Percentiles rank a stretch among this genome's conserved stretches.
These are phyloP conservation scores for Caenorhabditis panamensis DNA, from an alignment of 2,888 invertebrate species.

Conservation along the genomic window DNA sequence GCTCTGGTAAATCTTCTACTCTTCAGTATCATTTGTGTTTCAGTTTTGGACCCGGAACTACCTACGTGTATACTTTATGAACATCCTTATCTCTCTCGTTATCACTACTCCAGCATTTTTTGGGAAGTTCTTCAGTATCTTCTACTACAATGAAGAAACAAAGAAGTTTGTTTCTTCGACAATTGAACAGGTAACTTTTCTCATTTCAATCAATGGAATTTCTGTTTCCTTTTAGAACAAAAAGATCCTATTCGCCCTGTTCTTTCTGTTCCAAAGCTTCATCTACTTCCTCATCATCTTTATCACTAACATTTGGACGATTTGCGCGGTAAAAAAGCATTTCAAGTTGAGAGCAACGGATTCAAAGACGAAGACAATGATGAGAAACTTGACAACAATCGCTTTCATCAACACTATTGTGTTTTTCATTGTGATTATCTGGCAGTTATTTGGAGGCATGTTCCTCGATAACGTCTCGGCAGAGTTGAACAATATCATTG, in stretches of 20 bases:
- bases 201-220: no score
- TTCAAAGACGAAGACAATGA: conserved; percentile 1
- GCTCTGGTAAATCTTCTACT: neutral
- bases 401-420: conserved; percentile 9
- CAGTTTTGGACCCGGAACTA: conserved; percentile 11
- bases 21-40: neutral
- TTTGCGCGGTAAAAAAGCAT: neutral
- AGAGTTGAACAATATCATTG: neutral
- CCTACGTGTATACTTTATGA: neutral
- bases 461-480: neutral
- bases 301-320: neutral
- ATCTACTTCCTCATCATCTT: conserved; percentile 3
- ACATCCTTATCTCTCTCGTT: no score
- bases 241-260: neutral
- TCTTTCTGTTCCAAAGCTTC: conserved; percentile 1
- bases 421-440: neutral
- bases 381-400: conserved; percentile 6
- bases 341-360: neutral
- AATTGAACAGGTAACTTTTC: neutral
- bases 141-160: neutral
- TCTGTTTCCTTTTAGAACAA: no score
- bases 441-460: conserved; percentile 1
- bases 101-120: neutral
- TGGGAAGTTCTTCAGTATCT: neutral
- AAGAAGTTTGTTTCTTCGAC: neutral